A percentile compares a stretch with the other conserved stretches of the same genome.
These are phyloP conservation scores for Panzeria rudis DNA, from an alignment of 2,888 invertebrate species.

Conservation along the genomic window DNA sequence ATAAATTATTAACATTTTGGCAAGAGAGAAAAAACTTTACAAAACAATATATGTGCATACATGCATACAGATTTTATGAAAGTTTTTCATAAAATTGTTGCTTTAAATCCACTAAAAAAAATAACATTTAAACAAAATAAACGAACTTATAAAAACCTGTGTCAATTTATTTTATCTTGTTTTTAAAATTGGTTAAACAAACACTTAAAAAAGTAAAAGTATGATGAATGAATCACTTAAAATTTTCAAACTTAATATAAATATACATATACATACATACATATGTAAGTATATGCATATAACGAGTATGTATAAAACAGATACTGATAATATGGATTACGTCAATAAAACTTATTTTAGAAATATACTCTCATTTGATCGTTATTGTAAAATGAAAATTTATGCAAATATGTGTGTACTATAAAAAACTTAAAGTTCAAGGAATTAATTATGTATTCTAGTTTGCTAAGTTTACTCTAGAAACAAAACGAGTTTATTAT, in stretches of 20 bases:
- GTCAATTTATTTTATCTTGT: conserved; percentile 2
- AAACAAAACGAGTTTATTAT: neutral
- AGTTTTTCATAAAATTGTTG: neutral
- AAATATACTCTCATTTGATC: neutral
- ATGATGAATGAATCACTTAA: conserved; percentile 25
- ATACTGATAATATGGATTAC: conserved; percentile 8
- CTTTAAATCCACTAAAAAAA: neutral
- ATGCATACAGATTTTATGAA: neutral
- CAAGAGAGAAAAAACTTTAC: too few relatives aligned
- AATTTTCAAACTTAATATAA: neutral
- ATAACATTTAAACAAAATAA: conserved; percentile 9
- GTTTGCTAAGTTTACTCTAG: neutral
- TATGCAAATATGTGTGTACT: conserved; percentile 9
- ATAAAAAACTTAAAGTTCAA: neutral
- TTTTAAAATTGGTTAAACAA: conserved; percentile 17
- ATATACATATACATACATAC: neutral
- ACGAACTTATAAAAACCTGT: conserved; percentile 44
- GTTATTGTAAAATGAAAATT: neutral
- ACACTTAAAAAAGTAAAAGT: conserved; percentile 55
- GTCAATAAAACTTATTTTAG: conserved; percentile 1
- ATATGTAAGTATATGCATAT: neutral
- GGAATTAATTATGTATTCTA: neutral
- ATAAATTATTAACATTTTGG: too few relatives aligned
- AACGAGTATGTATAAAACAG: neutral
- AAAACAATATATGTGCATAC: too few relatives aligned